Base-by-base conservation (phyloP, 2,113 vertebrate genomes). In the Crypturellus undulatus region DNA sequence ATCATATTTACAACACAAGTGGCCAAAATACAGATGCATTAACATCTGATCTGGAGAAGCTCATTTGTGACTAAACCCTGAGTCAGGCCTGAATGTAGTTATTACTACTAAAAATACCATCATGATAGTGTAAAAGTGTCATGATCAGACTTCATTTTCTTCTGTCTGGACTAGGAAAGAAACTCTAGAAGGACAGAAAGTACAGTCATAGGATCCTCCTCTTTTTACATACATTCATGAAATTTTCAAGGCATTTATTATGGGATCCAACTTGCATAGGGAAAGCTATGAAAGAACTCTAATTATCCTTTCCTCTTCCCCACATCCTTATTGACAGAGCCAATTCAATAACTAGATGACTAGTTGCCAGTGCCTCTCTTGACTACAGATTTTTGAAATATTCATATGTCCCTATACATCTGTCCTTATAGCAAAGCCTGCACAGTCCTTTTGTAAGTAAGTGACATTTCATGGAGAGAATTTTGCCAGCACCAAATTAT, bases 311-410 rank as follows among this genome's bases (percentile, higher is more conserved):
- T 94, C 84, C 93, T 94, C 87, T 97, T 84, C 68, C 34, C 82
- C 85, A 90, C 79, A 95, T 96, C 95, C 97, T 95, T 94, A 93
- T 79, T 94, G 89, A 97, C 88, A 96, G 94, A 94, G 94, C 79
- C 93, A 84, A 95, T 94, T 96, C 92, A 96, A 91, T 95, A 96
- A 97, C 91, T 93, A 95, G 83, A 94, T 94, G 95, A 95, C 92
- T 95, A 94, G 91, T 96, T 97, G 96, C 96, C 96, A 96, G 92
- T 97, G 83, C 92, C 84, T 96, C 93, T 96, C 94, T 96, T 94
- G 85, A 97, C 93, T 96, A 91, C 94, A 96, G 96, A 97, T 94
- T 97, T 96, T 40, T 96, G 91, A 96, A 91, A 93, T 96, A 92
- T 95, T 94, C 96, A 97, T 96, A 95, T 95, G 93, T 89, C 94